Evolutionary conservation across 1,140 invertebrate genomes (phyloP).

Genomic region (Heterodera carotae): DNA sequence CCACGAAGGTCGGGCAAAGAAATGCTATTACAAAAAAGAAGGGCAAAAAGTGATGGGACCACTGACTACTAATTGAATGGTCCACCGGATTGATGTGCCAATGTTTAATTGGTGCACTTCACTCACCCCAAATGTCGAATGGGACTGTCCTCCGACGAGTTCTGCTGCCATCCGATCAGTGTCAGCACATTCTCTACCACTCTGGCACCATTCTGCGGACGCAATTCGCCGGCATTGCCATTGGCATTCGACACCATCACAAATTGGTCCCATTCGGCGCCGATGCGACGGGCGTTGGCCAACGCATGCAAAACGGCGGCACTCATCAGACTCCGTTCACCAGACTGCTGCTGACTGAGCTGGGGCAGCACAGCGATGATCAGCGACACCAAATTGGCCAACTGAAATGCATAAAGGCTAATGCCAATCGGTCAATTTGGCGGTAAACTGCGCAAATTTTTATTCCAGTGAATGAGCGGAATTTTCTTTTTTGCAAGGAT

Average conservation of each 20-base stretch:
- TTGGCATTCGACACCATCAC: neutral
- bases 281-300: neutral
- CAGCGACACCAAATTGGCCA: conserved; percentile 23
- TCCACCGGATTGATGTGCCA: no score
- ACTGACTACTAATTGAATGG: no score
- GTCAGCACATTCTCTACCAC: conserved; percentile 35
- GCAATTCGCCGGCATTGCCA: neutral
- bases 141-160: conserved; percentile 4
- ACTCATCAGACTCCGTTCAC: conserved; percentile 1
- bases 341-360: neutral
- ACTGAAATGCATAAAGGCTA: no score
- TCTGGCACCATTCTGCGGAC: neutral
- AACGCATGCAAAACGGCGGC: neutral
- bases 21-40: conserved; percentile 13
- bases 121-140: conserved; percentile 22
- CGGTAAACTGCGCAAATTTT: neutral
- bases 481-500: no score
- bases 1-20: conserved; percentile 39
- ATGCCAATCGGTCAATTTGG: no score
- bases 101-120: neutral
- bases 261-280: conserved; percentile 13
- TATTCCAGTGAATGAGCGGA: neutral
- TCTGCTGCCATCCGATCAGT: conserved; percentile 27
- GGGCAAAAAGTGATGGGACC: neutral
- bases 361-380: conserved; percentile 18